Base-by-base conservation (phyloP, 2,888 invertebrate genomes). In the Zele albiditarsus region DNA sequence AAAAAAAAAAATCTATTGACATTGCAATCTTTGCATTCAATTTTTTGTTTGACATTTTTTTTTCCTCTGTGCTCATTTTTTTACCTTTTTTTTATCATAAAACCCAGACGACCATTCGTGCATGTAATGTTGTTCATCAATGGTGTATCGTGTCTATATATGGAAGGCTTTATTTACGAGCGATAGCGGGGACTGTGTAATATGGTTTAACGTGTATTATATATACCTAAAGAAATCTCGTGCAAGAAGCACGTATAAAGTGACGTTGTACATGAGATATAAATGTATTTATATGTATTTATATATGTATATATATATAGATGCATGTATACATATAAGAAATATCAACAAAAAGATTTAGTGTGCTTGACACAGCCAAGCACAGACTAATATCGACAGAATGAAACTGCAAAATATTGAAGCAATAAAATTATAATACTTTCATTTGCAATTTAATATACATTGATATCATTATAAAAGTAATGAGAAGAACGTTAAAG, bases 351-450 rank as follows among this genome's bases (percentile, higher is more conserved):
- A 27, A 71, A 71, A 60, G 31, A 28, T 23, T 28, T 14, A 27
- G 31, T 20, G 62, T 62, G 60, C 71, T 31, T 62, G 71, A 71
- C 62, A 71, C 71, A 62, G 28, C 46, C 71, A 60, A 62, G 62
- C 46, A 71, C 71, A 71, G 46, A 71, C 46, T 71, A 8, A 53
- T 62, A 71, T 71, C 62, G 42, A 25, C 27, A 25, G n/a, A 31
- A 42, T 38, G 27, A n/a, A 60, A 42, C 23, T 33, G 46, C 20
- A 20, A 46, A 60, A 71, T 62, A 31, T 25, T 14, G 10, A 27
- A 68, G 28, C 42, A 62, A 71, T 62, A 12, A 62, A 70, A 33
- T n/a, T 70, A 28, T 70, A 23, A 23, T 33, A 38, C 12, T 38
- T 38, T 38, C 38, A 31, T 31, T 31, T 31, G 4, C 38, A 12